These are phyloP conservation scores for Lasius platythorax DNA, from an alignment of 2,888 invertebrate genomes.

Conservation along the genomic window DNA sequence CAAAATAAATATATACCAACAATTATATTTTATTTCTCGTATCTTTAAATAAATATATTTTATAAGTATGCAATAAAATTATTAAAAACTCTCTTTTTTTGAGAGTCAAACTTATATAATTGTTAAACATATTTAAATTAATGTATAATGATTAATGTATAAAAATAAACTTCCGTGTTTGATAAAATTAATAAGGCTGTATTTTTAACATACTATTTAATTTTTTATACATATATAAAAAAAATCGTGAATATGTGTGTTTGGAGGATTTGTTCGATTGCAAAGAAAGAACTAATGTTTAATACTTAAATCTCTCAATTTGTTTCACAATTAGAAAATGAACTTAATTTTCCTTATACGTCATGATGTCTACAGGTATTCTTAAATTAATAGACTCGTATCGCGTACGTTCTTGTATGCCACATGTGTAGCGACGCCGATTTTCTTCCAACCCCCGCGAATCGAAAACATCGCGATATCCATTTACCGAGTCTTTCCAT, in stretches of 20 bases:
- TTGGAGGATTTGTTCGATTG: background rate
- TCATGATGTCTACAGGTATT: background rate
- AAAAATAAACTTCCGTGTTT: background rate
- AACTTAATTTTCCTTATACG: background rate
- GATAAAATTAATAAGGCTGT: background rate
- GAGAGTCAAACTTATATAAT: background rate
- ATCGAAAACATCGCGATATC: constrained; percentile 21
- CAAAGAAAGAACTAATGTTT: background rate
- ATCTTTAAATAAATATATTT: background rate
- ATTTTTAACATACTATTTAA: background rate
- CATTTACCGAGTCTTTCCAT: constrained; percentile 20
- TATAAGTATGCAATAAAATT: background rate
- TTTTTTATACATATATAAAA: background rate
- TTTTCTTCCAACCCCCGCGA: background rate
- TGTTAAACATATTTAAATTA: background rate
- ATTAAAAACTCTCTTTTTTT: background rate
- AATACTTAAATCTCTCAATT: background rate
- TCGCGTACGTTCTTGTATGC: background rate
- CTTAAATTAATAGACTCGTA: constrained; percentile 18
- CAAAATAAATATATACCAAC: background rate
- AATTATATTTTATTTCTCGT: background rate
- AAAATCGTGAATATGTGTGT: background rate
- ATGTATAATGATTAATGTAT: background rate
- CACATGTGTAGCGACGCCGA: background rate
- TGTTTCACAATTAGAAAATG: background rate